Base-by-base conservation (phyloP, 92 coral and sea anemone genomes). In the Desmophyllum pertusum region DNA sequence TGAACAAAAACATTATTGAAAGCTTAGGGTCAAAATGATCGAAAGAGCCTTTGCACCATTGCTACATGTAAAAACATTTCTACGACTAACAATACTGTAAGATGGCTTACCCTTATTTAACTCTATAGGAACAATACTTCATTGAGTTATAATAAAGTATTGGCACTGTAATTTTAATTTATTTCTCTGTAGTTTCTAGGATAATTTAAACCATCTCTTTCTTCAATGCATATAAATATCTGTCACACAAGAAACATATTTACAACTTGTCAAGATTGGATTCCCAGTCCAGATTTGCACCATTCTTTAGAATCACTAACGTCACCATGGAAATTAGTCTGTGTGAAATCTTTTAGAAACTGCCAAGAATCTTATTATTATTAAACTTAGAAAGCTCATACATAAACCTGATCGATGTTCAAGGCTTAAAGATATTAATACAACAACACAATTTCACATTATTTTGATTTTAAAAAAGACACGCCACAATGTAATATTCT, bases 301-400 rank as follows among this genome's bases (percentile, higher is more conserved):
- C 43, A 82, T 82, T 72, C 86, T 82, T 82, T 37, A 36, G 0
- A 1, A 25, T 55, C 30, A 71, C 52, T 8, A 10, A 4, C 31
- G 41, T 72, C 41, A 40, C 86, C 86, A 82, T 82, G 52, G 86
- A 30, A 72, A 59, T 46, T 21, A n/a, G 39, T 17, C 7, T 35
- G 40, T 39, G 2, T n/a, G n/a, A 80, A 37, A 68, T 64, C 52
- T 6, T 25, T 36, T 6, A n/a, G n/a, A 67, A 6, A 14, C 10
- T 3, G n/a, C n/a, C n/a, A n/a, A n/a, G n/a, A n/a, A n/a, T n/a
- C n/a, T n/a, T n/a, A n/a, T n/a, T n/a, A n/a, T n/a, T n/a, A n/a
- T n/a, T n/a, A n/a, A n/a, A n/a, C n/a, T n/a, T n/a, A n/a, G n/a
- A n/a, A n/a, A n/a, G n/a, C n/a, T n/a, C n/a, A n/a, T n/a, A n/a